Evolutionary conservation across 2,113 vertebrate species (phyloP).

Genomic region (Phyllostomus discolor): DNA sequence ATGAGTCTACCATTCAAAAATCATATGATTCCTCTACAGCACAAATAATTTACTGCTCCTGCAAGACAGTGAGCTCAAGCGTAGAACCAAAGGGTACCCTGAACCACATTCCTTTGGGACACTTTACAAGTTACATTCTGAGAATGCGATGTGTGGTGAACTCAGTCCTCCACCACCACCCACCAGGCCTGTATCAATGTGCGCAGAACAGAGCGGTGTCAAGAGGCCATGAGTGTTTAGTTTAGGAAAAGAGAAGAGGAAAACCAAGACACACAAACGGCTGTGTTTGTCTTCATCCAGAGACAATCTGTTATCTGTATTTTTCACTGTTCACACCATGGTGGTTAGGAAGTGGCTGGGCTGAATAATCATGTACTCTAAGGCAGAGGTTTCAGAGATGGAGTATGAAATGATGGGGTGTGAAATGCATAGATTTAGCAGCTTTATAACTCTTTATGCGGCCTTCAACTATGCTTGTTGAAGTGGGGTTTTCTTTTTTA

Average conservation of each 20-base stretch:
- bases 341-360: conserved; percentile 62
- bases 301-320: conserved; percentile 67
- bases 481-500: background rate
- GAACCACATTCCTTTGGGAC: background rate
- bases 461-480: conserved; percentile 55
- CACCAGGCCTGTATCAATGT: background rate
- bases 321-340: conserved; percentile 31
- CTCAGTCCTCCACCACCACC: accelerated
- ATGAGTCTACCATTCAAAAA: conserved; percentile 29
- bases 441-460: conserved; percentile 75
- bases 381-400: conserved; percentile 72
- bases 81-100: background rate
- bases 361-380: conserved; percentile 76
- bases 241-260: conserved; percentile 40
- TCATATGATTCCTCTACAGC: background rate
- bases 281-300: background rate
- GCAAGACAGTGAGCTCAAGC: background rate
- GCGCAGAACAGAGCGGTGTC: accelerated
- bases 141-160: background rate
- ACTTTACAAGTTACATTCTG: background rate
- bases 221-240: background rate
- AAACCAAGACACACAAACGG: background rate
- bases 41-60: conserved; percentile 18
- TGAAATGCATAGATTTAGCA: conserved; percentile 81
- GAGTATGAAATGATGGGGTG: conserved; percentile 78